Percentiles rank a stretch among this genome's conserved stretches.
phyloP scores from a whole-genome alignment of 1,140 invertebrate genomes.

The Elymnias hypermnestra region DNA sequence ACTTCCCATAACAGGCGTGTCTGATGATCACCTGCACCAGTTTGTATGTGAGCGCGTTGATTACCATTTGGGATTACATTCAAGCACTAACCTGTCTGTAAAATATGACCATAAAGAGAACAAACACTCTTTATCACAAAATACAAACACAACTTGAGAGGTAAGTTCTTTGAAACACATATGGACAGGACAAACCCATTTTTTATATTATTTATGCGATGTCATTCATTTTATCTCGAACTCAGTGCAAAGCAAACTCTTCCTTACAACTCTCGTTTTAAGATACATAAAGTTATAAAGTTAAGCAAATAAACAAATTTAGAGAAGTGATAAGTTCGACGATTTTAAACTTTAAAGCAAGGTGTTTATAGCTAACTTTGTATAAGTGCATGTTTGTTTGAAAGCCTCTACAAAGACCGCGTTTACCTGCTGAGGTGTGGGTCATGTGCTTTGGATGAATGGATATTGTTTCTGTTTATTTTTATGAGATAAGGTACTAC shows the following conservation, averaged over 20 bases:
- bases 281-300: no score
- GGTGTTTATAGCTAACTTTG: background rate
- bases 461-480: slow-evolving; percentile 34
- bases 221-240: background rate
- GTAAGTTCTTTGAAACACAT: slow-evolving; percentile 23
- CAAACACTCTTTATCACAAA: no score
- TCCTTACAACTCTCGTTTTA: background rate
- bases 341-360: slow-evolving; percentile 2
- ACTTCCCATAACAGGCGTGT: no score
- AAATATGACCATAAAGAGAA: no score
- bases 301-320: no score
- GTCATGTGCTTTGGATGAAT: slow-evolving; percentile 30
- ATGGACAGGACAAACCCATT: slow-evolving; percentile 19
- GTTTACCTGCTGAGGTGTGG: slow-evolving; percentile 40
- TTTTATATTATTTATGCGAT: slow-evolving; percentile 21
- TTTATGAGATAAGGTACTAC: no score
- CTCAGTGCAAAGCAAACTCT: slow-evolving; percentile 6
- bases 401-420: slow-evolving; percentile 28
- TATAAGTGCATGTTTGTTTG: background rate
- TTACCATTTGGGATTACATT: no score
- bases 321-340: background rate
- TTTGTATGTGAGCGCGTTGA: no score
- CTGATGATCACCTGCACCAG: no score
- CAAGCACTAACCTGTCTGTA: no score
- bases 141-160: background rate